Conservation (phyloP, 2,113 vertebrate genomes). For the Ploceus nigricollis region DNA sequence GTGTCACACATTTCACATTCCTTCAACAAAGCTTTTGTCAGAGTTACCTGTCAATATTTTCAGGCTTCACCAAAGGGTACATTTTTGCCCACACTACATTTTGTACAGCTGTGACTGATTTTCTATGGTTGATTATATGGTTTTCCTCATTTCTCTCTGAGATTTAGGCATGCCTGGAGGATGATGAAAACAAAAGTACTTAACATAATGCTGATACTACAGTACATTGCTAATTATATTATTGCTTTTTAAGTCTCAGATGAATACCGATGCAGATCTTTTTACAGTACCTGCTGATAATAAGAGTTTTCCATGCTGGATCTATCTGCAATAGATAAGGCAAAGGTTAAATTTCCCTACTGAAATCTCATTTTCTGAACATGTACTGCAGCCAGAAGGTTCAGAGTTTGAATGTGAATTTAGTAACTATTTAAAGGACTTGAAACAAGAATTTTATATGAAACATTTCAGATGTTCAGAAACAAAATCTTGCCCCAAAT, state of each 20-base stretch:
- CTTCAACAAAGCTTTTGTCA: background rate
- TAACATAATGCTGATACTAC: background rate
- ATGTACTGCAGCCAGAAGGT: background rate
- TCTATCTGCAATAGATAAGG: background rate
- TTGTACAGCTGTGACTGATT: background rate
- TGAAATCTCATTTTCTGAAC: background rate
- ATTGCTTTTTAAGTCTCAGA: background rate
- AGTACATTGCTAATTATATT: background rate
- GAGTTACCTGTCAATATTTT: background rate
- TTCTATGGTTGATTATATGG: rapidly evolving
- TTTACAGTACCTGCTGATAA: background rate
- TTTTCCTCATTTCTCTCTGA: background rate
- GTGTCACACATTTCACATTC: background rate
- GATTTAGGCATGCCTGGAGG: background rate
- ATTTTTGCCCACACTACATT: background rate
- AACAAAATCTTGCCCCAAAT: background rate
- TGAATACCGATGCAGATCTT: background rate
- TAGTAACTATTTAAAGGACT: background rate
- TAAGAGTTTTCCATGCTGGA: background rate
- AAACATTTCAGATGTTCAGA: background rate
- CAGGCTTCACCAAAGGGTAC: background rate
- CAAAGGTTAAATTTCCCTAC: background rate
- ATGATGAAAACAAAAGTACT: background rate
- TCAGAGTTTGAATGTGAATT: background rate
- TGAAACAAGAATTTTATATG: background rate